These are phyloP conservation scores for Zaprionus taronus DNA, from an alignment of 1,140 invertebrate genomes.

Conservation along the genomic window DNA sequence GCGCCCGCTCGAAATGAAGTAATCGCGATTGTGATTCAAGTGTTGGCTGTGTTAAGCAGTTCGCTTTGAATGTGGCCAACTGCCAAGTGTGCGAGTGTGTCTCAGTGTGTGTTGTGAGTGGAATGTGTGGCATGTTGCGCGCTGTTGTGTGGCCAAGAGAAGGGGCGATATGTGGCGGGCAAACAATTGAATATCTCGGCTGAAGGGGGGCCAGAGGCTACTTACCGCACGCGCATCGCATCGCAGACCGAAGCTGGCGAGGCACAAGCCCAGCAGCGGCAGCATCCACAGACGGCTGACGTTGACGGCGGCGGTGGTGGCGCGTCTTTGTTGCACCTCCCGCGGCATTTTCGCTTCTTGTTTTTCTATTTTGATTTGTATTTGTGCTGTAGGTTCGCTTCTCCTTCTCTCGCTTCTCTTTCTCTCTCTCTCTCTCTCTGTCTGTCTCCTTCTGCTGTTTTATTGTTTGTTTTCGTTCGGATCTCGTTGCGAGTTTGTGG, in stretches of 20 bases:
- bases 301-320: conserved; percentile 14
- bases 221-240: conserved; percentile 83
- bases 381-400: not conserved
- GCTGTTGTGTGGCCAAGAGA: not conserved
- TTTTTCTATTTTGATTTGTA: not conserved
- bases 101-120: not conserved
- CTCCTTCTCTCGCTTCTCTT: not conserved
- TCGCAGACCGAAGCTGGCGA: conserved; percentile 57
- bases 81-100: conserved; percentile 7
- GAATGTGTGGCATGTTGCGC: conserved; percentile 20
- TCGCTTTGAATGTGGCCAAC: conserved; percentile 18
- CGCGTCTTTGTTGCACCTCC: conserved; percentile 35
- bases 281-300: conserved; percentile 55
- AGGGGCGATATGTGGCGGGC: too few species aligned
- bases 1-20: conserved; percentile 19
- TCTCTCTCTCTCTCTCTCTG: not conserved
- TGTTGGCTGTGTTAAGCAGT: conserved; percentile 7
- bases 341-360: conserved; percentile 26
- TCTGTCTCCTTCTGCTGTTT: not conserved
- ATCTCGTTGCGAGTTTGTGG: conserved; percentile 10
- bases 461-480: not conserved
- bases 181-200: conserved; percentile 3
- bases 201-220: conserved; percentile 8
- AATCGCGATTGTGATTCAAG: conserved; percentile 30
- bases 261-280: conserved; percentile 66